Conservation (phyloP, 2,113 vertebrate genomes). For the Syngnathus scovelli region DNA sequence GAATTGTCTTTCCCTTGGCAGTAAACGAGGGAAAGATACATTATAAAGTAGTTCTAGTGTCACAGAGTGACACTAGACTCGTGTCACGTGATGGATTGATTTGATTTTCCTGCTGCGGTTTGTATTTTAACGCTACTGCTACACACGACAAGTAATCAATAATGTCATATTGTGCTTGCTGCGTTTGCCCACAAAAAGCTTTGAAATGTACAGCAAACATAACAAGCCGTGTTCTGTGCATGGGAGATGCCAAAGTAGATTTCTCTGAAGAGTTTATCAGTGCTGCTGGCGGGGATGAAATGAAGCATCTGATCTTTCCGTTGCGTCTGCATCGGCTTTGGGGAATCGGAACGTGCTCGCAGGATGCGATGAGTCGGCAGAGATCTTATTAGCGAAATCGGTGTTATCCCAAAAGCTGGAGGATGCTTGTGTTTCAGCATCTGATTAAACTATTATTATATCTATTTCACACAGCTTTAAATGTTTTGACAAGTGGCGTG, state of each 20-base stretch:
- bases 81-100: not conserved
- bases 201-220: slow-evolving; percentile 7
- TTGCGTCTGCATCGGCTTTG: slow-evolving; percentile 33
- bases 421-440: slow-evolving; percentile 27
- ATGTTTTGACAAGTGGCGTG: slow-evolving; percentile 14
- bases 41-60: not conserved
- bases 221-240: slow-evolving; percentile 2
- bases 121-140: not conserved
- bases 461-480: slow-evolving; percentile 22
- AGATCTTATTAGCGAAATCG: slow-evolving; percentile 50
- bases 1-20: not conserved
- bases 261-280: slow-evolving; percentile 39
- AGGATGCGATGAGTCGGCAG: slow-evolving; percentile 45
- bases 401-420: slow-evolving; percentile 34
- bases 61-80: no score
- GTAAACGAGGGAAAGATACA: not conserved
- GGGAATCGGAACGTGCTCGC: slow-evolving; percentile 26
- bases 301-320: slow-evolving; percentile 47
- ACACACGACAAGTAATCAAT: not conserved
- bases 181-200: not conserved
- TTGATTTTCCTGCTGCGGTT: not conserved
- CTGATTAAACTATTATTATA: slow-evolving; percentile 41
- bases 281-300: slow-evolving; percentile 37
- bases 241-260: slow-evolving; percentile 31
- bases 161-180: not conserved